Base-by-base conservation (phyloP, 2,113 vertebrate genomes). In the Peromyscus maniculatus region DNA sequence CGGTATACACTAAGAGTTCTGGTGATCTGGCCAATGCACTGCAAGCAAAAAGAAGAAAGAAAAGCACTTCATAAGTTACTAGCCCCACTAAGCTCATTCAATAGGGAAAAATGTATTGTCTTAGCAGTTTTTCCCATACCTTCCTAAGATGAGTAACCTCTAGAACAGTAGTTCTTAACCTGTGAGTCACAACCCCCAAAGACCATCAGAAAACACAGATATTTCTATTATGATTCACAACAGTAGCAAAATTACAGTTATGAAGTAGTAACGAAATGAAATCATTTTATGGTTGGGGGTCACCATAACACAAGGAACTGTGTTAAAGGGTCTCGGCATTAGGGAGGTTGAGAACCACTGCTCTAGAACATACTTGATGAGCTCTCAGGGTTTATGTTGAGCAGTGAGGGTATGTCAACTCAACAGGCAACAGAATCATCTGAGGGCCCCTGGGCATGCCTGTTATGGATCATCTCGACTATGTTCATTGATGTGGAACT, bases 41-140 rank as follows among this genome's bases (percentile, higher is more conserved):
- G 28, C 33, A 71, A 71, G 84, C 88, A 59, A 31, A 72, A 79
- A 74, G 31, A 33, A 80, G 12, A 67, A 28, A 71, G 2, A 74
- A 16, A 77, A 69, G 28, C 79, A n/a, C 57, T 57, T 59, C 52
- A n/a, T 22, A 82, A 59, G 52, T 82, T n/a, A 57, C 17, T 36
- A 82, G 82, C 64, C 49, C 24, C 89, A 87, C 39, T 77, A 87
- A 71, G 46, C 21, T 87, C 57, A 77, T 5, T 82, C 33, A 59
- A n/a, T n/a, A 24, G 52, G 33, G 67, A 15, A 10, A 39, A 78
- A 55, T 15, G 17, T 66, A 49, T 79, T 80, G 12, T 89, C 91
- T 88, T 84, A 69, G 46, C n/a, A 24, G 9, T 19, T 96, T 94
- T 94, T 72, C 59, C n/a, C 66, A 64, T 69, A 69, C 69, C 43